Evolutionary conservation across 2,888 invertebrate genomes (phyloP).

Genomic region (Danaus chrysippus): DNA sequence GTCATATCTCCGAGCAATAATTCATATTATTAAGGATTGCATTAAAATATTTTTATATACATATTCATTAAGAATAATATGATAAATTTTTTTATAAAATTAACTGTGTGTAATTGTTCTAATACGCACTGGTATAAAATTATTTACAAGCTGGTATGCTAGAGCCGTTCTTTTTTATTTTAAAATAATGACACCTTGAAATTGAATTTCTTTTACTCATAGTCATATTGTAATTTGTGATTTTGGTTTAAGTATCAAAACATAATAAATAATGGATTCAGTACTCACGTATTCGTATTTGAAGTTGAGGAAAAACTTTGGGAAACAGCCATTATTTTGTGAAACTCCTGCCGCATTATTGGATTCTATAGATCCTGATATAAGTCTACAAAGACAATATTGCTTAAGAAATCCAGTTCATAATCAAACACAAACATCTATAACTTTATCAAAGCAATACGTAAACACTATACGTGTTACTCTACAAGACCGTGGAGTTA

Average conservation of each 20-base stretch:
- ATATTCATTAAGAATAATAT: too few relatives aligned
- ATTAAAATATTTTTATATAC: too few relatives aligned
- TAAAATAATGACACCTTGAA: too few relatives aligned
- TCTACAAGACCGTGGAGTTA: conserved; percentile 74
- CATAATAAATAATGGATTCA: conserved; percentile 21
- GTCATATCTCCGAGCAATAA: too few relatives aligned
- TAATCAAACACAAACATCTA: conserved; percentile 55
- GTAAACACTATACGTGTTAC: conserved; percentile 80
- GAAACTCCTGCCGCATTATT: conserved; percentile 47
- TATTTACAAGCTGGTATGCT: too few relatives aligned
- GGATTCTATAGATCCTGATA: conserved; percentile 52
- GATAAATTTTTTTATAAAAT: too few relatives aligned
- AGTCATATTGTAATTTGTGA: too few relatives aligned
- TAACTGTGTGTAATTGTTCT: too few relatives aligned
- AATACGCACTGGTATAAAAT: too few relatives aligned
- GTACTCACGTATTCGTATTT: conserved; percentile 47
- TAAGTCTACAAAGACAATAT: conserved; percentile 50
- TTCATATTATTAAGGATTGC: too few relatives aligned
- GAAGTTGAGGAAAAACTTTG: conserved; percentile 64
- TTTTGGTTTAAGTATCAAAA: conserved; percentile 2
- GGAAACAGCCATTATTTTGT: conserved; percentile 64
- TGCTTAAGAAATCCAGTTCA: conserved; percentile 67
- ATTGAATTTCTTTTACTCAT: too few relatives aligned
- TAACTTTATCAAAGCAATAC: conserved; percentile 51
- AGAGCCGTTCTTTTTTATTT: too few relatives aligned